A percentile compares a stretch with the other conserved stretches of the same genome.
phyloP scores from a whole-genome alignment of 2,888 invertebrate genomes.

The Aleiodes testaceus region DNA sequence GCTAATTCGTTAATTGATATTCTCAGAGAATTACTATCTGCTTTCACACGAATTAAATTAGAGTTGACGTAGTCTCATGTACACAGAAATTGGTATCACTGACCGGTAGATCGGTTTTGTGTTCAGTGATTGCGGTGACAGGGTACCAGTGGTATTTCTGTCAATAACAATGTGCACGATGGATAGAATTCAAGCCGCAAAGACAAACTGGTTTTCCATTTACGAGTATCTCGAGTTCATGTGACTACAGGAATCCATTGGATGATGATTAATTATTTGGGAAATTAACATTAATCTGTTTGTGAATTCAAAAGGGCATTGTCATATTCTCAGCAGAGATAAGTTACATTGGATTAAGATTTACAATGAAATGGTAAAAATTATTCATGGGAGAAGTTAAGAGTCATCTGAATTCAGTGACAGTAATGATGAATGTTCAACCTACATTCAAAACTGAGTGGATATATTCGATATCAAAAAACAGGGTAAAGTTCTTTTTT shows the following conservation, averaged over 20 bases:
- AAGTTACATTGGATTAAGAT: no score
- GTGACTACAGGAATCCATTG: slow-evolving; percentile 3
- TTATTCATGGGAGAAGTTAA: no score
- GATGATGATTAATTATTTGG: background rate
- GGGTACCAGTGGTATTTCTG: slow-evolving; percentile 41
- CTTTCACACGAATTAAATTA: slow-evolving; percentile 22
- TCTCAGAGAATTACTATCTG: slow-evolving; percentile 20
- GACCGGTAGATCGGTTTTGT: slow-evolving; percentile 48
- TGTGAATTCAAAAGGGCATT: background rate
- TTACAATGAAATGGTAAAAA: no score
- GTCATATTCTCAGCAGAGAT: background rate
- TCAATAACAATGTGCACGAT: slow-evolving; percentile 44
- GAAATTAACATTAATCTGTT: background rate
- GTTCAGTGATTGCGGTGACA: slow-evolving; percentile 54
- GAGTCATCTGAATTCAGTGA: no score
- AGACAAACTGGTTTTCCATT: slow-evolving; percentile 40
- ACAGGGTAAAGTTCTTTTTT: background rate
- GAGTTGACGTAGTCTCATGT: slow-evolving; percentile 5
- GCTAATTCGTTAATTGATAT: slow-evolving; percentile 32
- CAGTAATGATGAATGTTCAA: no score
- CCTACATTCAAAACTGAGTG: slow-evolving; percentile 3
- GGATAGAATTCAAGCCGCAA: slow-evolving; percentile 44
- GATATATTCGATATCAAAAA: background rate
- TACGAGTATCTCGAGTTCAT: background rate
- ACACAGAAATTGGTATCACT: slow-evolving; percentile 38